phyloP scores from a whole-genome alignment of 2,888 invertebrate species.

The Meganola albula region DNA sequence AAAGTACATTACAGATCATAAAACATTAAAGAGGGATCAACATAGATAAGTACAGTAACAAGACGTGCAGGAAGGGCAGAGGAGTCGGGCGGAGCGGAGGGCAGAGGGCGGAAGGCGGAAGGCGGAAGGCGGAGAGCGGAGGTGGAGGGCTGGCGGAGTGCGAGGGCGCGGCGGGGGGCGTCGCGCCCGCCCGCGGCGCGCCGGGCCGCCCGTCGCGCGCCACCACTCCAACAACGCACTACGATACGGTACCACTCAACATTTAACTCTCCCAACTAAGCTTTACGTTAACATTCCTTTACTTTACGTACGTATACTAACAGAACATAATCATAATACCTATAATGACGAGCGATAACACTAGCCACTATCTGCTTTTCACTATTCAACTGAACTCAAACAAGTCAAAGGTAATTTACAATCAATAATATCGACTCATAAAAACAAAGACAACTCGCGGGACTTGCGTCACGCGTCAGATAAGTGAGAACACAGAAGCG shows the following conservation, averaged over 20 bases:
- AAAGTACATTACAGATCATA: constrained; percentile 71
- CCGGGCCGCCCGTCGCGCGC: constrained; percentile 49
- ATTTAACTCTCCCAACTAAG: constrained; percentile 73
- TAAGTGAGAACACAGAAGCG: constrained; percentile 80
- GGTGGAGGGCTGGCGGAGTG: constrained; percentile 30
- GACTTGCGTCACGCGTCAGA: constrained; percentile 75
- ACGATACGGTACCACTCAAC: constrained; percentile 76
- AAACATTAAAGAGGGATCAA: constrained; percentile 73
- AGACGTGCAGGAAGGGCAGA: constrained; percentile 72
- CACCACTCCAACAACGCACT: constrained; percentile 73
- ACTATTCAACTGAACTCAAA: constrained; percentile 75
- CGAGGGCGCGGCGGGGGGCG: constrained; percentile 30
- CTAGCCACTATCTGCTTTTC: constrained; percentile 77
- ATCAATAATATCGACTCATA: constrained; percentile 71
- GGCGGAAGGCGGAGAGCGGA: constrained; percentile 42
- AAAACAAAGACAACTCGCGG: constrained; percentile 72
- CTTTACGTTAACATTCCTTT: constrained; percentile 74
- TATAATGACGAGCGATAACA: constrained; percentile 75
- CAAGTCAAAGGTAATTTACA: constrained; percentile 71
- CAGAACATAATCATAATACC: constrained; percentile 75
- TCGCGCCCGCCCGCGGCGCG: constrained; percentile 34
- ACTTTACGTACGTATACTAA: constrained; percentile 66
- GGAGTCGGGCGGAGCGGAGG: constrained; percentile 40
- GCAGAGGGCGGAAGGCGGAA: constrained; percentile 44
- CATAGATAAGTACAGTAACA: constrained; percentile 66